Conservation (phyloP, 2,888 invertebrate species). For the Callosobruchus maculatus region DNA sequence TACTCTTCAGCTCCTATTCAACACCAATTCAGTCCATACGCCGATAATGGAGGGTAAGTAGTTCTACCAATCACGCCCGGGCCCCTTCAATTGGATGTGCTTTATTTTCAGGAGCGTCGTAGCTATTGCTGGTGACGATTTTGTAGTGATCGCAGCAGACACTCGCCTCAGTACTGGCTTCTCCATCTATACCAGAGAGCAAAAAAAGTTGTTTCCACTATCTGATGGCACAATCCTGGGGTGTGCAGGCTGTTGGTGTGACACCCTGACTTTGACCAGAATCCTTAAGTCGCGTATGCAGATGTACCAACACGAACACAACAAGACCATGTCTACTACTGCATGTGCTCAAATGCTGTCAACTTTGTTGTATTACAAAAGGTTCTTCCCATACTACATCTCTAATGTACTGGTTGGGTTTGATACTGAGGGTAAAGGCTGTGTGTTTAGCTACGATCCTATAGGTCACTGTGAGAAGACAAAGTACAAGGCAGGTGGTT, state of each 20-base stretch:
- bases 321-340: conserved; percentile 86
- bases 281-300: conserved; percentile 83
- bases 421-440: conserved; percentile 89
- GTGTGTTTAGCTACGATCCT: conserved; percentile 95
- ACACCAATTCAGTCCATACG: conserved; percentile 63
- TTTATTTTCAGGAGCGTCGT: conserved; percentile 75
- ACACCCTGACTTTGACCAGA: conserved; percentile 86
- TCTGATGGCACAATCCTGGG: conserved; percentile 85
- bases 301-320: conserved; percentile 93
- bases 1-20: conserved; percentile 44
- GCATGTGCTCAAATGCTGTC: conserved; percentile 95
- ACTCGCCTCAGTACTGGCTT: conserved; percentile 90
- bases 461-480: conserved; percentile 91
- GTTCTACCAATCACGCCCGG: conserved; percentile 17
- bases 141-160: conserved; percentile 91
- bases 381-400: conserved; percentile 98
- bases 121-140: conserved; percentile 94
- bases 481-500: conserved; percentile 84
- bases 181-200: conserved; percentile 83
- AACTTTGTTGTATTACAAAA: conserved; percentile 90
- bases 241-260: conserved; percentile 96
- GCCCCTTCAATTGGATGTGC: conserved; percentile 1
- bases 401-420: conserved; percentile 92
- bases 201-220: conserved; percentile 81
- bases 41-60: conserved; percentile 73